Conservation (phyloP, 2,113 vertebrate genomes). For the Bothrops jararaca region DNA sequence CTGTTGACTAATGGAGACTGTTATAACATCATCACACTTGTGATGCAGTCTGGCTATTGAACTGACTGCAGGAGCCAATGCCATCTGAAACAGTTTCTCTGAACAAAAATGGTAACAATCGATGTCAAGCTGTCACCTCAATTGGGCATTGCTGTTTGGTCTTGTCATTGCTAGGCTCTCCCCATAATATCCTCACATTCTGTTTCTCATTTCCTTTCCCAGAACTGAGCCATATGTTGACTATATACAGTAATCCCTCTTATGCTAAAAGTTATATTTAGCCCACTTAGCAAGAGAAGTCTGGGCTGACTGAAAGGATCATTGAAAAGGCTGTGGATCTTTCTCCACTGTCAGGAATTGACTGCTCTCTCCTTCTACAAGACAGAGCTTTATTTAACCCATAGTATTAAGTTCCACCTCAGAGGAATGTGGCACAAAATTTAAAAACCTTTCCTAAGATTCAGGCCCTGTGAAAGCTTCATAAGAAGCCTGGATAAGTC, state of each 20-base stretch:
- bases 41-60: conserved; percentile 23
- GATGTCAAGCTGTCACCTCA: not conserved
- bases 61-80: conserved; percentile 22
- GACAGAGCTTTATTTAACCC: fast-evolving
- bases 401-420: not conserved
- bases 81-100: conserved; percentile 29
- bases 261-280: not conserved
- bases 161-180: not conserved
- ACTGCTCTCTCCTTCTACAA: not conserved
- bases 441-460: not conserved
- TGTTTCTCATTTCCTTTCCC: not conserved
- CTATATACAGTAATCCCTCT: not conserved
- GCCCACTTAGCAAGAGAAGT: not conserved
- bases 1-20: not conserved
- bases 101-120: conserved; percentile 11
- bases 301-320: not conserved
- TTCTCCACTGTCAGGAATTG: not conserved
- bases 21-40: conserved; percentile 29
- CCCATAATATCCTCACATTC: not conserved
- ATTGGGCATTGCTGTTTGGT: not conserved
- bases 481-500: not conserved
- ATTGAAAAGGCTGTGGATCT: not conserved
- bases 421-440: not conserved
- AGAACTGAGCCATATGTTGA: not conserved
- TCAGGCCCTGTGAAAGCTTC: not conserved